These are phyloP conservation scores for Drosophila recens DNA, from an alignment of 2,888 invertebrate genomes.

Conservation along the genomic window DNA sequence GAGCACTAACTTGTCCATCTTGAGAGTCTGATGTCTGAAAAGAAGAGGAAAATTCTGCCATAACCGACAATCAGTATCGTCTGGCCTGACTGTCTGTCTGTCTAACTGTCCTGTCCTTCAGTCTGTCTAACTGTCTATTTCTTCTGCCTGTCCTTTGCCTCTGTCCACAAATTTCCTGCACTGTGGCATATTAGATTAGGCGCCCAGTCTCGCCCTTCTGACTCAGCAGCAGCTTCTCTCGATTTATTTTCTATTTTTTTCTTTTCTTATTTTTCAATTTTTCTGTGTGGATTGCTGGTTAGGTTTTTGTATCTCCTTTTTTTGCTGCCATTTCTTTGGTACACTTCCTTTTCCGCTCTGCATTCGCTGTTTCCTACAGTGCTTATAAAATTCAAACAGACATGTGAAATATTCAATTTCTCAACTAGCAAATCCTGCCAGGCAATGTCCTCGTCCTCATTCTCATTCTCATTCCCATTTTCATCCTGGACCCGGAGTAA, in stretches of 20 bases:
- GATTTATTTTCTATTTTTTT: slow-evolving; percentile 35
- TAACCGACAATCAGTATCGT: slow-evolving; percentile 61
- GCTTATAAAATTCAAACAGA: slow-evolving; percentile 73
- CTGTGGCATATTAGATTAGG: slow-evolving; percentile 74
- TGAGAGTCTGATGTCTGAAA: slow-evolving; percentile 16
- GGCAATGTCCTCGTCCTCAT: slow-evolving; percentile 26
- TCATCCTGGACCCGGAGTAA: slow-evolving; percentile 16
- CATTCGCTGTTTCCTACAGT: slow-evolving; percentile 36
- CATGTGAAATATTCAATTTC: slow-evolving; percentile 75
- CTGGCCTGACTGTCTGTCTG: slow-evolving; percentile 22
- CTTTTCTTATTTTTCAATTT: slow-evolving; percentile 64
- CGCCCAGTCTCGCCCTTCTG: slow-evolving; percentile 38
- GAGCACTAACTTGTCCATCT: slow-evolving; percentile 55
- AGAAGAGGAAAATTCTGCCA: slow-evolving; percentile 28
- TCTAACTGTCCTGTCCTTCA: slow-evolving; percentile 4
- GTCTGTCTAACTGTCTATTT: slow-evolving; percentile 29
- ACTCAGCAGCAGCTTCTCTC: slow-evolving; percentile 51
- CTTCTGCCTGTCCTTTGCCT: slow-evolving; percentile 31
- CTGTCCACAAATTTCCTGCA: slow-evolving; percentile 70
- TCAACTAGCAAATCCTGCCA: slow-evolving; percentile 63
- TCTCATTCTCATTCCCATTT: neutral
- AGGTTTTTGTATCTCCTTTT: slow-evolving; percentile 42
- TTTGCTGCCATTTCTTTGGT: slow-evolving; percentile 26
- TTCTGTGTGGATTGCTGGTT: slow-evolving; percentile 66
- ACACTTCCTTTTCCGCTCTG: slow-evolving; percentile 57